Evolutionary conservation across 2,797 vertebrate genomes (phyloP).

Genomic region (Coranthus polyacanthus): DNA sequence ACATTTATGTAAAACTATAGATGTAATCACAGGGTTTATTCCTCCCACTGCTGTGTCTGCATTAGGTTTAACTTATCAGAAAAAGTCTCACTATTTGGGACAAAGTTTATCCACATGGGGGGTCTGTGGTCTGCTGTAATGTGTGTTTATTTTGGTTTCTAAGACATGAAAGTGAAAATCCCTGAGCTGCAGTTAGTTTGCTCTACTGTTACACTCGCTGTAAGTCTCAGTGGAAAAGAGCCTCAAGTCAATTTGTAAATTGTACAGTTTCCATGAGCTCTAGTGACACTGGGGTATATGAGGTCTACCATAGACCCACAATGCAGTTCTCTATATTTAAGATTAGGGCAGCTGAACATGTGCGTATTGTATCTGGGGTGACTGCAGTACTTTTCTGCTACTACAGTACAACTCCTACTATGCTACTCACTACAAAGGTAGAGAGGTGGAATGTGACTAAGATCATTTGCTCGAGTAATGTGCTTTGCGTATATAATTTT

Average conservation of each 20-base stretch:
- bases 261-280: conserved; percentile 47
- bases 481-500: no score
- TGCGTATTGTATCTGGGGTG: conserved; percentile 1
- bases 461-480: no score
- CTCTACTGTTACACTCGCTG: conserved; percentile 65
- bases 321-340: conserved; percentile 8
- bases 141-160: conserved; percentile 74
- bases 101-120: conserved; percentile 45
- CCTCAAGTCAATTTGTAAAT: conserved; percentile 59
- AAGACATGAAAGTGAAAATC: conserved; percentile 79
- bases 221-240: conserved; percentile 50
- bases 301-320: conserved; percentile 33
- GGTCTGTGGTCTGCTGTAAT: conserved; percentile 76
- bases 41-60: conserved; percentile 16
- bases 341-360: background rate
- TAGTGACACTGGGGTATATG: conserved; percentile 31
- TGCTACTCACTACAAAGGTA: background rate
- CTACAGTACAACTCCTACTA: background rate
- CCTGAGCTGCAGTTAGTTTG: conserved; percentile 78
- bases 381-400: background rate
- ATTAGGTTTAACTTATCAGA: conserved; percentile 49
- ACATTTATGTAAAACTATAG: conserved; percentile 43
- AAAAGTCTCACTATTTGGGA: conserved; percentile 22
- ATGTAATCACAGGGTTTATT: conserved; percentile 38
- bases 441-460: no score